Percentiles rank a stretch among this genome's conserved stretches.
Evolutionary conservation across 2,113 vertebrate genomes (phyloP).

Genomic region (Prunella himalayana): DNA sequence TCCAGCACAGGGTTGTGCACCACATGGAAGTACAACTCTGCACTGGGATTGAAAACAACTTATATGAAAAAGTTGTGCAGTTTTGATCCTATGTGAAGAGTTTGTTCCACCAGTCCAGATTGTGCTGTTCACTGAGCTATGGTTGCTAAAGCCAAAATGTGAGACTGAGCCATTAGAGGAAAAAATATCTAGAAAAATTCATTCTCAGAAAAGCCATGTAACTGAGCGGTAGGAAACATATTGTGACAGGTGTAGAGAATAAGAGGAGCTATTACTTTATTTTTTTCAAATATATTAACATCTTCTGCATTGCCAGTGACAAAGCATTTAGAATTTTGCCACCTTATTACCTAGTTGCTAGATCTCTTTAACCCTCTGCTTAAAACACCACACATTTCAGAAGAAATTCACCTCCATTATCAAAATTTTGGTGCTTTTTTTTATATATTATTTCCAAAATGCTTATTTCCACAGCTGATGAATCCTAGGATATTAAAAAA

Average conservation of each 20-base stretch:
- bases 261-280: neutral
- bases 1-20: neutral
- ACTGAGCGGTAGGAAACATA: neutral
- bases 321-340: neutral
- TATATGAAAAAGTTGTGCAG: rapidly evolving
- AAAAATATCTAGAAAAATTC: neutral
- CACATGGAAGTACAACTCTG: neutral
- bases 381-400: neutral
- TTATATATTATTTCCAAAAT: neutral
- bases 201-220: neutral
- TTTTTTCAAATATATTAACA: neutral
- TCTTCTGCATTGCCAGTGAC: neutral
- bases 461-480: neutral
- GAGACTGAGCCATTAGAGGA: neutral
- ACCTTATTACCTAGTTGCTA: neutral
- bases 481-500: neutral
- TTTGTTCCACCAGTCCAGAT: neutral
- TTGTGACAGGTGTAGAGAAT: neutral
- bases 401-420: neutral
- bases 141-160: neutral
- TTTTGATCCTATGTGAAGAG: neutral
- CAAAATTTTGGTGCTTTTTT: neutral
- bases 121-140: neutral
- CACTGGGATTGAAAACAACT: neutral
- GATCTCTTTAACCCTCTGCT: neutral